phyloP scores from a whole-genome alignment of 2,797 vertebrate species.

The Hapalemur alaotrensis region DNA sequence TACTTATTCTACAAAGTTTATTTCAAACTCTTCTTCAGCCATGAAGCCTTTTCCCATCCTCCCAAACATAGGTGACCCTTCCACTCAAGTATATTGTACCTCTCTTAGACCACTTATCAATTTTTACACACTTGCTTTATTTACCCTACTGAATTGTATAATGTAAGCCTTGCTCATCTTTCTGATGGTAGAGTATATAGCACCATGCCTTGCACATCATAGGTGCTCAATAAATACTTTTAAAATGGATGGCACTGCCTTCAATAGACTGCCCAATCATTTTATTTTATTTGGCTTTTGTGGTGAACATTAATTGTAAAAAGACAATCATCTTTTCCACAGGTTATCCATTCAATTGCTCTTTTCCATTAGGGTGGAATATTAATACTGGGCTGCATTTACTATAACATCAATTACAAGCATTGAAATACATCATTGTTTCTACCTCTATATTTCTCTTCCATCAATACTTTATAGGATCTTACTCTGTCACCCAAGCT shows the following conservation, averaged over 20 bases:
- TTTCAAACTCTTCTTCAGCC: conserved; percentile 10
- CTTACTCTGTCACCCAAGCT: neutral
- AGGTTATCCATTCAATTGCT: neutral
- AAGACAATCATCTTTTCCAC: neutral
- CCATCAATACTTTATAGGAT: neutral
- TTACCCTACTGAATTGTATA: neutral
- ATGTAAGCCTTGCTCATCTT: neutral
- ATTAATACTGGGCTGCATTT: neutral
- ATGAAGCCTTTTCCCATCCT: neutral
- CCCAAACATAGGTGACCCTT: neutral
- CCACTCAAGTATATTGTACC: neutral
- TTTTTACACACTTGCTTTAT: neutral
- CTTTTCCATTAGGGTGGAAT: neutral
- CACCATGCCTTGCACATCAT: neutral
- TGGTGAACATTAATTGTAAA: neutral
- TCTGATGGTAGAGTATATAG: neutral
- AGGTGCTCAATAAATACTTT: neutral
- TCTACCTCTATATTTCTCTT: conserved; percentile 11
- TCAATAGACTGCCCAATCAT: neutral
- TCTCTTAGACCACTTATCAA: neutral
- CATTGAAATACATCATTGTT: neutral
- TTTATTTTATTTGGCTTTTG: conserved; percentile 1
- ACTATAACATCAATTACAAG: neutral
- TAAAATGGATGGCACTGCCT: neutral
- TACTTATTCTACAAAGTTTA: conserved; percentile 6